A percentile compares a stretch with the other conserved stretches of the same genome.
phyloP scores from a whole-genome alignment of 2,797 vertebrate species.

The Gastrophryne carolinensis region DNA sequence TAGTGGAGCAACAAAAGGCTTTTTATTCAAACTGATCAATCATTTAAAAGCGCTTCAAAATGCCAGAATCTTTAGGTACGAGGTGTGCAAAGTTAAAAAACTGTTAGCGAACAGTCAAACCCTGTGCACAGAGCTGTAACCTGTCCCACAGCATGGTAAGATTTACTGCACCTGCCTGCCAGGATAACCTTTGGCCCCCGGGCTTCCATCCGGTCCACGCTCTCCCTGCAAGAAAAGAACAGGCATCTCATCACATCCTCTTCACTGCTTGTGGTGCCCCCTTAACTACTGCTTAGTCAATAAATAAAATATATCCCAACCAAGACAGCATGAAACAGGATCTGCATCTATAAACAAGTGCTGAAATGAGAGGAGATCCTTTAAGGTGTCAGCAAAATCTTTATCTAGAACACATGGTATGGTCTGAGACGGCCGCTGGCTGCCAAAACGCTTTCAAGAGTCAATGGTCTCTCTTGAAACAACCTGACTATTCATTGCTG shows the following conservation, averaged over 20 bases:
- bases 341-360: not conserved
- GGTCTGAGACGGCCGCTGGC: not conserved
- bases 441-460: slow-evolving; percentile 41
- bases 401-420: slow-evolving; percentile 33
- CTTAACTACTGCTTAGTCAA: not conserved
- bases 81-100: not conserved
- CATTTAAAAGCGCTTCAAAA: not conserved
- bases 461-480: slow-evolving; percentile 44
- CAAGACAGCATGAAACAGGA: not conserved
- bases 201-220: slow-evolving; percentile 84
- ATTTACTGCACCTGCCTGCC: slow-evolving; percentile 99
- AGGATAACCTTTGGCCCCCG: slow-evolving; percentile 99
- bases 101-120: not conserved
- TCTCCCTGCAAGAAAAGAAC: slow-evolving; percentile 78
- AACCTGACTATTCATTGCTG: slow-evolving; percentile 41
- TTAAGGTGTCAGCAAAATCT: not conserved
- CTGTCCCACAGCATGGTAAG: slow-evolving; percentile 77
- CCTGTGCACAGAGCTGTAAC: slow-evolving; percentile 25
- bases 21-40: not conserved
- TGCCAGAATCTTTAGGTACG: too few relatives aligned
- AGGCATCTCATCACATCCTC: slow-evolving; percentile 24
- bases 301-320: not conserved
- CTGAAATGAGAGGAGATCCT: slow-evolving; percentile 41
- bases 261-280: not conserved
- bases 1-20: not conserved